Conservation (phyloP, 2,797 vertebrate species). For the Novumbra hubbsi region DNA sequence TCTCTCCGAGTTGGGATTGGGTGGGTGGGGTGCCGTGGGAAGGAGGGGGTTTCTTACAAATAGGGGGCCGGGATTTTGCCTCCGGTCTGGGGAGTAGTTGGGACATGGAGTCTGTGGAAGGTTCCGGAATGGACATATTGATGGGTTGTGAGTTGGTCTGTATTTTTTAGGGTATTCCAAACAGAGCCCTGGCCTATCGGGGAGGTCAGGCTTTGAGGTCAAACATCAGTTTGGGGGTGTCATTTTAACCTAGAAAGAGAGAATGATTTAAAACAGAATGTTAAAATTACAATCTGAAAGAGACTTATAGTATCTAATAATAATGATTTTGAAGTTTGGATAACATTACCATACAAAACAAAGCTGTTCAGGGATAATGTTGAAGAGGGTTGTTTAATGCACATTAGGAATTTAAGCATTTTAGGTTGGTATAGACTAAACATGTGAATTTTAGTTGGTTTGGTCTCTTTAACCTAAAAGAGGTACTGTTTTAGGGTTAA, state of each 20-base stretch:
- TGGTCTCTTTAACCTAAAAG: no score
- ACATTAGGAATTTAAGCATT: no score
- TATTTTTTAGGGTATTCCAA: constrained; percentile 11
- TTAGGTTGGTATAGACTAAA: no score
- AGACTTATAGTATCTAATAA: background rate
- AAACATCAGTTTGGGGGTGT: constrained; percentile 39
- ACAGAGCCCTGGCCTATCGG: constrained; percentile 43
- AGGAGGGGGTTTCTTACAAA: constrained; percentile 53
- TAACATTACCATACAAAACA: no score
- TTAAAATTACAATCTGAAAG: background rate
- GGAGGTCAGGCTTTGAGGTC: constrained; percentile 44
- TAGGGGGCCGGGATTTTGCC: constrained; percentile 53
- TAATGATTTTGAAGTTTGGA: no score
- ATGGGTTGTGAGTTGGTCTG: constrained; percentile 10
- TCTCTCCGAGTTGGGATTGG: constrained; percentile 28
- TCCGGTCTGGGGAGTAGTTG: constrained; percentile 42
- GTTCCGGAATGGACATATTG: constrained; percentile 68
- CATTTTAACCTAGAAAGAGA: constrained; percentile 48
- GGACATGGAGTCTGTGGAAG: constrained; percentile 8
- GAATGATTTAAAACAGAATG: background rate
- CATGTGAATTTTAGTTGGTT: no score
- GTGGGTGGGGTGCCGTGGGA: background rate
- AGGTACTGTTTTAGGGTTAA: no score
- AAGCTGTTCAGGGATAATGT: no score
- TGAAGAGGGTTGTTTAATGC: no score